Base-by-base conservation (phyloP, 2,888 invertebrate species). In the Campopleginae sp. region DNA sequence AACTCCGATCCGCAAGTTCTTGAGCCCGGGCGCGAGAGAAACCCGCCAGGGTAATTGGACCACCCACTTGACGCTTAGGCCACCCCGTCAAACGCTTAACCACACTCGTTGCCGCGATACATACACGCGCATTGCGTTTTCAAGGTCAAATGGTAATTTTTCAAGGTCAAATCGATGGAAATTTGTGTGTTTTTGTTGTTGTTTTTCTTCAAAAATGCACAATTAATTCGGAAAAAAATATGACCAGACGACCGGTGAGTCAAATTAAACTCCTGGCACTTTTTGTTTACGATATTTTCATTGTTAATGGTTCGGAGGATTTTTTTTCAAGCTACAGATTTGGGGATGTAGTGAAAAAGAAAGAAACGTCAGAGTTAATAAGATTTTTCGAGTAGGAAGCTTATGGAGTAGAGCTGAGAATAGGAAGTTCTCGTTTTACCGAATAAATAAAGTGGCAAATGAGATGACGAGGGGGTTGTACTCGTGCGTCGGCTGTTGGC, bases 21-120 rank as follows among this genome's bases (percentile, higher is more conserved):
- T 74, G 80, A 83, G 86, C 44, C 51, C 79, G 71, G 86, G 90
- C 92, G 92, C 93, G 91, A 92, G 91, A 92, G 86, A 86, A 92
- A 91, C 91, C 89, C 89, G 90, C 89, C 88, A 90, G 92, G 92
- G 92, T 93, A 93, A 93, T 93, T 93, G 93, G 93, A 93, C 93
- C 93, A 93, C 93, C 93, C 93, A 92, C 90, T 90, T 88, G 89
- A 90, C 90, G 66, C 74, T 84, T 86, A 84, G 85, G 84, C 87
- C 80, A 84, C 87, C 84, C 74, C 82, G 88, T 87, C 83, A 80
- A 83, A 78, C 75, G 38, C 74, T 76, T 63, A 71, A 51, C 33
- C 48, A 65, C 74, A 66, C 44, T 68, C 14, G 27, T 1, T 42
- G 5, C n/a, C 8, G 31, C 14, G 31, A 44, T 44, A 12, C 19